phyloP scores from a whole-genome alignment of 2,113 vertebrate species.

The Thunnus thynnus region DNA sequence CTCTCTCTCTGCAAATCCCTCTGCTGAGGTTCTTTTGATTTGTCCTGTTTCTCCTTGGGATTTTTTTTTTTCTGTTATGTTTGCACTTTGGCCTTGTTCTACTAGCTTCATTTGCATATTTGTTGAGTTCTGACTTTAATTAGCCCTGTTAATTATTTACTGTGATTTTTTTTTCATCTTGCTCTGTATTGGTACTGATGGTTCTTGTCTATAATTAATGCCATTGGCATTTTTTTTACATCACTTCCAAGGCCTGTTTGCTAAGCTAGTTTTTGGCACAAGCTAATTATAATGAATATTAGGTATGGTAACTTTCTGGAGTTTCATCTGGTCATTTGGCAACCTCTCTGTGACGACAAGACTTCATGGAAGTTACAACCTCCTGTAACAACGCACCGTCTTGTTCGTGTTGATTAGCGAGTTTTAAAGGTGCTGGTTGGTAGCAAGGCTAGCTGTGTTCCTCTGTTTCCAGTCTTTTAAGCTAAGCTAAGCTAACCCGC shows the following conservation, averaged over 20 bases:
- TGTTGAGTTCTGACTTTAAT: neutral
- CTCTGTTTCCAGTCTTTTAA: too few relatives aligned
- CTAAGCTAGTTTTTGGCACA: constrained; percentile 1
- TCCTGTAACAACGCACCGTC: too few relatives aligned
- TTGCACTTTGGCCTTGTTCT: neutral
- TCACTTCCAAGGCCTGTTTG: neutral
- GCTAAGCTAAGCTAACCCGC: too few relatives aligned
- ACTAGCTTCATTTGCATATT: constrained; percentile 5
- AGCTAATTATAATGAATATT: neutral
- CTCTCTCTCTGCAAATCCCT: too few relatives aligned
- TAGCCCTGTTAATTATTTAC: neutral
- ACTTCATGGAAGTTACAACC: too few relatives aligned
- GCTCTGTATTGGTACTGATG: neutral
- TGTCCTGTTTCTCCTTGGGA: neutral
- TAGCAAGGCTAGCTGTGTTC: too few relatives aligned
- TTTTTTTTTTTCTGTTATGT: neutral
- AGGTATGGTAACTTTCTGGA: too few relatives aligned
- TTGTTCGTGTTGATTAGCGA: too few relatives aligned
- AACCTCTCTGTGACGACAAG: too few relatives aligned
- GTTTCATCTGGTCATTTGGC: too few relatives aligned
- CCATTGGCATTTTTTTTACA: neutral
- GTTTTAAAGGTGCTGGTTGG: too few relatives aligned
- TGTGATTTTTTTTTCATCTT: neutral
- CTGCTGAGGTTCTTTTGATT: neutral
- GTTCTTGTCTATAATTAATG: constrained; percentile 16